Evolutionary conservation across 2,888 invertebrate species (phyloP), one percentile per base, ranked within the genome.

Genomic region (Aphelenchoides bicaudatus): DNA sequence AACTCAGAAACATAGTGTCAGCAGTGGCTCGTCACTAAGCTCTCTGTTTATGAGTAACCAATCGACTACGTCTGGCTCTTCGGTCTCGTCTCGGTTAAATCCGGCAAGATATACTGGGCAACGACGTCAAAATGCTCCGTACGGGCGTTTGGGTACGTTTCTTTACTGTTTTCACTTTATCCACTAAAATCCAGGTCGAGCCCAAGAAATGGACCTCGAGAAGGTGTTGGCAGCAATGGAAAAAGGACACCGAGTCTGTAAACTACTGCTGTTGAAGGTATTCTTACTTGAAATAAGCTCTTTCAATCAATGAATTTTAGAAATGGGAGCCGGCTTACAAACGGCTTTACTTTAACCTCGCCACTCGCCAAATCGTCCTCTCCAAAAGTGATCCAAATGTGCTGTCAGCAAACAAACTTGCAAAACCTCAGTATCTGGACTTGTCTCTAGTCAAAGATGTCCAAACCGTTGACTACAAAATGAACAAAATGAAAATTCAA

Each of bases 251-350:
- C 69, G 67, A 56, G 71, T 75, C 6, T 73, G 72, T 62, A 73
- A 74, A 56, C 50, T 76, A 56, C 57, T 66, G 2, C 61, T 75
- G 51, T 50, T 72, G 23, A 75, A 76, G n/a, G n/a, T n/a, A n/a
- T n/a, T n/a, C n/a, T n/a, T n/a, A n/a, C n/a, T n/a, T n/a, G n/a
- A n/a, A n/a, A n/a, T n/a, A n/a, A n/a, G n/a, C n/a, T n/a, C n/a
- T n/a, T n/a, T n/a, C n/a, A n/a, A n/a, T n/a, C n/a, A n/a, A n/a
- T n/a, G n/a, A n/a, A n/a, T n/a, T n/a, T n/a, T n/a, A n/a, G 56
- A 72, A 72, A 58, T 77, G 74, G 70, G 78, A 78, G 54, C 70
- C 71, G 4, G 63, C 67, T 4, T 73, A 72, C 56, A 73, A 73
- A 38, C 48, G 56, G 43, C 52, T 77, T 28, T 63, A 58, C 3